phyloP scores from a whole-genome alignment of 2,113 vertebrate genomes.

The Anarrhichthys ocellatus region DNA sequence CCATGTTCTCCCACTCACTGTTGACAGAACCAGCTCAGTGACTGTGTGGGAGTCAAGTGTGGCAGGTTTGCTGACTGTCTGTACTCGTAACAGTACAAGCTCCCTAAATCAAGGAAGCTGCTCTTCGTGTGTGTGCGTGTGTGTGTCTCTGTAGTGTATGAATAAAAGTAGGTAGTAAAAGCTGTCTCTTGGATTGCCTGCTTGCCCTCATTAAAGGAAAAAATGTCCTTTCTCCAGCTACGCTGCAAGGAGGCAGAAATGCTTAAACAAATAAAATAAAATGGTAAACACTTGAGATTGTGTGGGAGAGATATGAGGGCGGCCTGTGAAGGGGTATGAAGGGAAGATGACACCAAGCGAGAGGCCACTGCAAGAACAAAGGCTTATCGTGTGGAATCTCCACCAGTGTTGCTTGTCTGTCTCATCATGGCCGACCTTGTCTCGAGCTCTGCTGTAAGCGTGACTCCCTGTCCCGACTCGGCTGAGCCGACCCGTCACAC shows the following conservation, averaged over 20 bases:
- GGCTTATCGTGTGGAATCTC: slow-evolving; percentile 60
- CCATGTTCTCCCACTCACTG: slow-evolving; percentile 63
- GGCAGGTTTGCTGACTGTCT: slow-evolving; percentile 56
- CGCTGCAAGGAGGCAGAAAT: slow-evolving; percentile 17
- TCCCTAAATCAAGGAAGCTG: slow-evolving; percentile 50
- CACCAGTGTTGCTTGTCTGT: slow-evolving; percentile 53
- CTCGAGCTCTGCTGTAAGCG: slow-evolving; percentile 44
- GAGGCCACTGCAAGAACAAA: slow-evolving; percentile 36
- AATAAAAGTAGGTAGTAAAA: slow-evolving; percentile 35
- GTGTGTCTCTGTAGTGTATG: slow-evolving; percentile 3
- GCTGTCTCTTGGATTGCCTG: slow-evolving; percentile 8
- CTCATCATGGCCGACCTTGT: slow-evolving; percentile 72
- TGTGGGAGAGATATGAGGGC: slow-evolving; percentile 30
- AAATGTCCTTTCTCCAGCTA: background rate
- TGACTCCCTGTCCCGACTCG: slow-evolving; percentile 54
- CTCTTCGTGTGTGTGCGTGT: slow-evolving; percentile 10
- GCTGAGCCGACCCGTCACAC: slow-evolving; percentile 57
- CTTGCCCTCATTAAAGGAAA: slow-evolving; percentile 32
- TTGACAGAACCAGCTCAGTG: slow-evolving; percentile 62
- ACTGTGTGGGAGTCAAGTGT: slow-evolving; percentile 66
- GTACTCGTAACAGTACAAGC: slow-evolving; percentile 36
- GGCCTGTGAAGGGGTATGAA: slow-evolving; percentile 10
- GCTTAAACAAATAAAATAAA: slow-evolving; percentile 42
- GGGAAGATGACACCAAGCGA: slow-evolving; percentile 23
- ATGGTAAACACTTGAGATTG: slow-evolving; percentile 47